phyloP scores from a whole-genome alignment of 2,888 invertebrate genomes.

The Tetramorium bicarinatum region DNA sequence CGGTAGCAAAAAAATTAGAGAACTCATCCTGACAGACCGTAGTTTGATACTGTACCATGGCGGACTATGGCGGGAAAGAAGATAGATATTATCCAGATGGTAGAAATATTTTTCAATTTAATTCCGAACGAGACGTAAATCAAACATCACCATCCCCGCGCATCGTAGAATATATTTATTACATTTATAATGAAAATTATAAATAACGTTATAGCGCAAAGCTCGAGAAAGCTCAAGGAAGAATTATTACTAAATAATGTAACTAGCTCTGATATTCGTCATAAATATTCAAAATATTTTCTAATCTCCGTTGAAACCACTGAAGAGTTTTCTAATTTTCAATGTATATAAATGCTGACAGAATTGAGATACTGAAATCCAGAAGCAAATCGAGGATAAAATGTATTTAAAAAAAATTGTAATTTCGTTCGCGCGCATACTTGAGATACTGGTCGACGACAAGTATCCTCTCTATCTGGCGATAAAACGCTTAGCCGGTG shows the following conservation, averaged over 20 bases:
- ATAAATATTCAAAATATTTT: neutral
- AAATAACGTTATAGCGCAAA: neutral
- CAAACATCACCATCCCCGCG: neutral
- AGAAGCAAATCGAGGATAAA: neutral
- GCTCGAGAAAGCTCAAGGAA: neutral
- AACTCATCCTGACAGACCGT: conserved; percentile 14
- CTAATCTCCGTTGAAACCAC: neutral
- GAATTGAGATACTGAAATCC: neutral
- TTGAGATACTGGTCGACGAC: conserved; percentile 9
- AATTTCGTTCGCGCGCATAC: conserved; percentile 1
- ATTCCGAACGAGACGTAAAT: neutral
- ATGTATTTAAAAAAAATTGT: neutral
- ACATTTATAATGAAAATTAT: neutral
- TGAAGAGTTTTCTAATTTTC: neutral
- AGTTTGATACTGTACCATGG: conserved; percentile 3
- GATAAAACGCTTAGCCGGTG: conserved; percentile 36
- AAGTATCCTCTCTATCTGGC: conserved; percentile 19
- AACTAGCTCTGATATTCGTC: neutral
- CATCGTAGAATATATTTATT: neutral
- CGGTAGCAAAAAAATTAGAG: conserved; percentile 18
- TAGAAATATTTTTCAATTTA: conserved; percentile 34
- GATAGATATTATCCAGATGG: conserved; percentile 3
- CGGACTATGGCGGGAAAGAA: neutral
- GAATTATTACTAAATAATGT: neutral
- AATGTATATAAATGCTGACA: neutral